A percentile compares a stretch with the other conserved stretches of the same genome.
Evolutionary conservation across 2,113 vertebrate genomes (phyloP).

Genomic region (Pagrus major): DNA sequence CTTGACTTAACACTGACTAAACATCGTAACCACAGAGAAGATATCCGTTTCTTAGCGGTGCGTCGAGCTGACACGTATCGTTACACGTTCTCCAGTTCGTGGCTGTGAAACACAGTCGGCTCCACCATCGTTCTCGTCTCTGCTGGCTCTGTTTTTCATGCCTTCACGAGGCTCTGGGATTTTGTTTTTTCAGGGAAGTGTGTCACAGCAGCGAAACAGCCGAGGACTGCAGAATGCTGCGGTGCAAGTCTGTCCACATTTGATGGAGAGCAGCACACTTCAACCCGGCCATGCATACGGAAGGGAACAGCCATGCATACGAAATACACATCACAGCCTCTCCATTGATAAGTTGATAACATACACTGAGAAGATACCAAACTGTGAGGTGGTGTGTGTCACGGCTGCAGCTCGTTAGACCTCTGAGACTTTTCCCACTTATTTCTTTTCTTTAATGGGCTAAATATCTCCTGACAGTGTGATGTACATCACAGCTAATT

Average conservation of each 20-base stretch:
- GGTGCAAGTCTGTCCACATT: conserved; percentile 49
- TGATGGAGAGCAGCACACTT: conserved; percentile 32
- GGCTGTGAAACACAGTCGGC: background rate
- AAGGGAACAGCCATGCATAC: conserved; percentile 63
- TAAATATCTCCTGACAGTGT: conserved; percentile 25
- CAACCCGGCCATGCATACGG: conserved; percentile 50
- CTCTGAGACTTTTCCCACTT: conserved; percentile 11
- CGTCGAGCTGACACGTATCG: background rate
- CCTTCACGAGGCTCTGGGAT: conserved; percentile 4
- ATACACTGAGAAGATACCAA: conserved; percentile 8
- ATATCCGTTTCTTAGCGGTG: background rate
- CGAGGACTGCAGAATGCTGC: conserved; percentile 54
- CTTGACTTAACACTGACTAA: background rate
- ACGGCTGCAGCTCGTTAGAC: conserved; percentile 15
- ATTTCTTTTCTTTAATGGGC: background rate
- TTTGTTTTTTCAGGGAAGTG: conserved; percentile 27
- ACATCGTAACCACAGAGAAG: background rate
- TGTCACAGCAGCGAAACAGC: conserved; percentile 42
- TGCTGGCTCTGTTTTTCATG: background rate
- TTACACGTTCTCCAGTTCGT: background rate
- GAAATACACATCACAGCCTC: conserved; percentile 52
- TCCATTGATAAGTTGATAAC: conserved; percentile 38
- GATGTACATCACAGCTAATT: conserved; percentile 28
- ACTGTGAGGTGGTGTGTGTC: background rate
- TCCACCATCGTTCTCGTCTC: background rate